Evolutionary conservation across 2,797 vertebrate genomes (phyloP).

Genomic region (Kryptopterus vitreolus): DNA sequence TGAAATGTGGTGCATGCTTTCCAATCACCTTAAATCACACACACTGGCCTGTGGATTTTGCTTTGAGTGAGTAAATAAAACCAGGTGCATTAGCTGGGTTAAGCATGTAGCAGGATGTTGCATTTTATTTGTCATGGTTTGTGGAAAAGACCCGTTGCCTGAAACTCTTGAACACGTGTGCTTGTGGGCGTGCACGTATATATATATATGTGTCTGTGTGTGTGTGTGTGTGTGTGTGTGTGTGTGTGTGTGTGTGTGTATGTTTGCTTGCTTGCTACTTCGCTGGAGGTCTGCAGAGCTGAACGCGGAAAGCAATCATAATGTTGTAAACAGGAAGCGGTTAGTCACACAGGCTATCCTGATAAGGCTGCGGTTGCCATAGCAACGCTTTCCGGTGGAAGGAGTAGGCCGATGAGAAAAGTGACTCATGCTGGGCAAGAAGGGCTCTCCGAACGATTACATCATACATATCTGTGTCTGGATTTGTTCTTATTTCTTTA

Average conservation of each 20-base stretch:
- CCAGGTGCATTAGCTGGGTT: conserved; percentile 15
- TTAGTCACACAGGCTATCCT: conserved; percentile 62
- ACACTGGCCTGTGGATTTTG: conserved; percentile 8
- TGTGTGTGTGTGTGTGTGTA: conserved; percentile 20
- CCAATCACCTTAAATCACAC: conserved; percentile 54
- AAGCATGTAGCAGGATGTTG: conserved; percentile 33
- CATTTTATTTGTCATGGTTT: conserved; percentile 26
- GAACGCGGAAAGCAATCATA: conserved; percentile 50
- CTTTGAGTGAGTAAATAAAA: conserved; percentile 38
- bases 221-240: conserved; percentile 19
- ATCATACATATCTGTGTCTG: conserved; percentile 42
- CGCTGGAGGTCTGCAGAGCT: conserved; percentile 54
- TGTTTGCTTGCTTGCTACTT: conserved; percentile 15
- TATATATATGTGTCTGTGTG: conserved; percentile 2
- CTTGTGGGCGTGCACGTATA: no score
- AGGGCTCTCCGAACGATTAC: conserved; percentile 44
- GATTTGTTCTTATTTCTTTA: conserved; percentile 6
- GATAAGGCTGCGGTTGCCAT: conserved; percentile 59
- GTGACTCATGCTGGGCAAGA: conserved; percentile 46
- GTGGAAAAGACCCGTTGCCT: conserved; percentile 33
- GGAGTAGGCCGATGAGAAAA: conserved; percentile 44
- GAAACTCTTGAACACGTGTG: background rate
- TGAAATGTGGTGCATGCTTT: conserved; percentile 42
- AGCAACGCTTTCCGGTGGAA: conserved; percentile 55
- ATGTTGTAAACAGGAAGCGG: conserved; percentile 68